phyloP scores from a whole-genome alignment of 2,888 invertebrate genomes.

The Sphaerophoria taeniata region DNA sequence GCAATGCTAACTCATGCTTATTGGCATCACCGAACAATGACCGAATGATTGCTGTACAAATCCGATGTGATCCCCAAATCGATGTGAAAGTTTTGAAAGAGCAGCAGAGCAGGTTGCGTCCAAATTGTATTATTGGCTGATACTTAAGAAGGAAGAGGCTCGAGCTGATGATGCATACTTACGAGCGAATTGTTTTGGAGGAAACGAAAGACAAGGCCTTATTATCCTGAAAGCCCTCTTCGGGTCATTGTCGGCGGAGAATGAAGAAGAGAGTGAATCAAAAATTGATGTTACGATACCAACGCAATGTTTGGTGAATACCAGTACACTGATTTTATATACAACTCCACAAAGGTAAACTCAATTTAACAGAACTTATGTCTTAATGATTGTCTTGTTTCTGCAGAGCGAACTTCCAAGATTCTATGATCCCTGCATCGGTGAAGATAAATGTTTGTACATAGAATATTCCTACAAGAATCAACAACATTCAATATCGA shows the following conservation, averaged over 20 bases:
- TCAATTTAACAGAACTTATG: not conserved
- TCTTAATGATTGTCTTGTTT: not conserved
- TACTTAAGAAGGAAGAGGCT: slow-evolving; percentile 92
- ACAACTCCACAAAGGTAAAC: slow-evolving; percentile 94
- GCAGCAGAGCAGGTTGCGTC: no score
- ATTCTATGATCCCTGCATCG: slow-evolving; percentile 97
- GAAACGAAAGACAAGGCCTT: slow-evolving; percentile 93
- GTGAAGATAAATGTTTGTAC: slow-evolving; percentile 94
- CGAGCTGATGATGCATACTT: slow-evolving; percentile 96
- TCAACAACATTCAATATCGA: slow-evolving; percentile 90
- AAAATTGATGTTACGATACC: slow-evolving; percentile 96
- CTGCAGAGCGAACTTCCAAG: slow-evolving; percentile 95
- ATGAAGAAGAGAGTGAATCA: slow-evolving; percentile 79
- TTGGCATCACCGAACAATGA: no score
- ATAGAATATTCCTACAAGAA: slow-evolving; percentile 94
- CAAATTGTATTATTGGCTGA: no score
- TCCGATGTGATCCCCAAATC: no score
- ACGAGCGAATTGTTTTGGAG: slow-evolving; percentile 90
- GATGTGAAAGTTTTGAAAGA: no score
- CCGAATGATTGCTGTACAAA: no score
- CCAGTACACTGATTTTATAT: slow-evolving; percentile 93
- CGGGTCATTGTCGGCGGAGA: slow-evolving; percentile 87
- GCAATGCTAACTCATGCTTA: no score
- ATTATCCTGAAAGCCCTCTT: slow-evolving; percentile 93
- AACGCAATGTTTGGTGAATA: slow-evolving; percentile 95